phyloP scores from a whole-genome alignment of 1,140 invertebrate genomes.

The Zaprionus tsacasi region DNA sequence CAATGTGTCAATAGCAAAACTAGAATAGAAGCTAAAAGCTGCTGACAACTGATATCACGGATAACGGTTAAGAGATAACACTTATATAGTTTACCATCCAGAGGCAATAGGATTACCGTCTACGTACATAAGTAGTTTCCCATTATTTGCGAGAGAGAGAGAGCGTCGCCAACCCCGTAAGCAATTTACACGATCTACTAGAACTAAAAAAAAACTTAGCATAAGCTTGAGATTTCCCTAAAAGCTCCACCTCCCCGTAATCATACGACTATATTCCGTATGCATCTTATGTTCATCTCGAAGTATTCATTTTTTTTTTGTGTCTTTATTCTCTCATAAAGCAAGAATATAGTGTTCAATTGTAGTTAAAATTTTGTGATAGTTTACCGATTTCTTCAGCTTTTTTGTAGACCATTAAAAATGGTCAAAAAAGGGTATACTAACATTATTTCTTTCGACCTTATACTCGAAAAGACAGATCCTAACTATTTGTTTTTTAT shows the following conservation, averaged over 20 bases:
- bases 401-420: neutral
- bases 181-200: neutral
- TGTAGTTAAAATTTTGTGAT: constrained; percentile 69
- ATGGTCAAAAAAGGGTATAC: too few species aligned
- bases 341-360: constrained; percentile 70
- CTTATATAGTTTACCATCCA: constrained; percentile 51
- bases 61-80: constrained; percentile 9
- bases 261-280: neutral
- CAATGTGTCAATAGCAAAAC: constrained; percentile 9
- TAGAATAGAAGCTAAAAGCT: constrained; percentile 63
- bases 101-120: constrained; percentile 21
- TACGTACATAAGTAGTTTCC: constrained; percentile 3
- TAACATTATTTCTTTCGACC: neutral
- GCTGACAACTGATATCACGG: constrained; percentile 50
- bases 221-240: constrained; percentile 11
- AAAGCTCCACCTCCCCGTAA: neutral
- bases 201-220: constrained; percentile 11
- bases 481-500: constrained; percentile 27
- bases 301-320: constrained; percentile 13
- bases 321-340: constrained; percentile 44
- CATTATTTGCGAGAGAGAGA: neutral
- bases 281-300: constrained; percentile 4
- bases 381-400: constrained; percentile 54
- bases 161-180: neutral
- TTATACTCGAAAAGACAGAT: constrained; percentile 47